Evolutionary conservation across 2,113 vertebrate species (phyloP).

Genomic region (Laterallus jamaicensis): DNA sequence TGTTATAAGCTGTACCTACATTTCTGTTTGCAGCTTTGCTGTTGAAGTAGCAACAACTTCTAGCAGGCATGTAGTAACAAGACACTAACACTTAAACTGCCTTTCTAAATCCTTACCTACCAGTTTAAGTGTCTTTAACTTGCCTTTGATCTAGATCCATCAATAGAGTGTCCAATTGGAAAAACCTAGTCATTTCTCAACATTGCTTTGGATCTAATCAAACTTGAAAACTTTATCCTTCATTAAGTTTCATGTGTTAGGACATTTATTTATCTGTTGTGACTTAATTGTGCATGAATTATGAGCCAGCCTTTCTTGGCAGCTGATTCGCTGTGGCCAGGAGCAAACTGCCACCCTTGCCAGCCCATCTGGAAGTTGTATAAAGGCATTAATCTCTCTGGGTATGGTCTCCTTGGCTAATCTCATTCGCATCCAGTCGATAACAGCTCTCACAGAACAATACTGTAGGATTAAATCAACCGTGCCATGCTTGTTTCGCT

Average conservation of each 20-base stretch:
- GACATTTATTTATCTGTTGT: background rate
- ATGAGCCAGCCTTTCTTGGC: background rate
- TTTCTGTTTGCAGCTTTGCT: background rate
- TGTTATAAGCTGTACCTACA: background rate
- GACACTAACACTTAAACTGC: background rate
- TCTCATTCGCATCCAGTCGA: background rate
- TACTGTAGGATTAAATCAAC: background rate
- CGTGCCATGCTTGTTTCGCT: background rate
- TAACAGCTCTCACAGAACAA: background rate
- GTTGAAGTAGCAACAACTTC: background rate
- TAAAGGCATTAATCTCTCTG: background rate
- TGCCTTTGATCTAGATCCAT: background rate
- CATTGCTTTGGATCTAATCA: background rate
- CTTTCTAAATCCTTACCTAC: background rate
- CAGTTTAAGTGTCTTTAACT: background rate
- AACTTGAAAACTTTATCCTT: background rate
- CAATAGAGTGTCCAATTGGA: background rate
- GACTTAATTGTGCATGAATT: constrained; percentile 3
- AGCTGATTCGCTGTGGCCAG: background rate
- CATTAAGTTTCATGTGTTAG: background rate
- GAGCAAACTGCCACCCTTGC: background rate
- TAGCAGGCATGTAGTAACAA: background rate
- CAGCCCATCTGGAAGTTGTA: background rate
- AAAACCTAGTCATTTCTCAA: background rate
- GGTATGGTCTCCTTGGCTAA: background rate